These are phyloP conservation scores for Sacculina carcini DNA, from an alignment of 2,888 invertebrate species.

Conservation along the genomic window DNA sequence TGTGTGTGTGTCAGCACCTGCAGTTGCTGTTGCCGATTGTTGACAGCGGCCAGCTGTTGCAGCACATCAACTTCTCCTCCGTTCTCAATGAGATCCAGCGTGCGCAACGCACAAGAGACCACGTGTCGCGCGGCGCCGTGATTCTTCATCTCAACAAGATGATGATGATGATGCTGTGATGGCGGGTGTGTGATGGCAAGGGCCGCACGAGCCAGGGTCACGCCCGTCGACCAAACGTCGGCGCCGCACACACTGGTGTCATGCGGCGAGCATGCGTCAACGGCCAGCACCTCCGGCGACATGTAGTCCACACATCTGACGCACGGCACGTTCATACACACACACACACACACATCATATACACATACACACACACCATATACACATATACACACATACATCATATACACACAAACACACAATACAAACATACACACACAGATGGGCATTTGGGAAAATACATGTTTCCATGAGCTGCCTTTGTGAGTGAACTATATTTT, in stretches of 20 bases:
- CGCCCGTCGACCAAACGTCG: slow-evolving; percentile 85
- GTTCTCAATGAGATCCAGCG: slow-evolving; percentile 36
- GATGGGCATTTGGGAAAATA: too few relatives aligned
- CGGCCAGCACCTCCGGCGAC: slow-evolving; percentile 20
- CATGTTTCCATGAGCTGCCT: too few relatives aligned
- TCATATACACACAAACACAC: too few relatives aligned
- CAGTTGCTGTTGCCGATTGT: slow-evolving; percentile 1
- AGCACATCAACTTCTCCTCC: slow-evolving; percentile 26
- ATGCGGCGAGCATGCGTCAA: slow-evolving; percentile 5
- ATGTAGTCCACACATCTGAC: slow-evolving; percentile 19
- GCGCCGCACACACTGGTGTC: slow-evolving; percentile 30
- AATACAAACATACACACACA: too few relatives aligned
- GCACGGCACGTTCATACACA: too few relatives aligned
- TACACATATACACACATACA: too few relatives aligned
- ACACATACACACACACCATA: too few relatives aligned
- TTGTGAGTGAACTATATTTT: too few relatives aligned
- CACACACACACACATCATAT: too few relatives aligned
- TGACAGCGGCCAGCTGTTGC: slow-evolving; percentile 45
- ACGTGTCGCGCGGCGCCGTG: slow-evolving; percentile 47
- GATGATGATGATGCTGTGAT: too few relatives aligned
- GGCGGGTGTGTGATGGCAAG: slow-evolving; percentile 36
- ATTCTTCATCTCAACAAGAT: too few relatives aligned
- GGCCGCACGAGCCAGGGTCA: slow-evolving; percentile 54
- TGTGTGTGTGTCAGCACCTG: too few relatives aligned
- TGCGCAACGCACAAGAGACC: slow-evolving; percentile 42